A percentile compares a stretch with the other conserved stretches of the same genome.
phyloP scores from a whole-genome alignment of 2,888 invertebrate species.

The Willowsia nigromaculata region DNA sequence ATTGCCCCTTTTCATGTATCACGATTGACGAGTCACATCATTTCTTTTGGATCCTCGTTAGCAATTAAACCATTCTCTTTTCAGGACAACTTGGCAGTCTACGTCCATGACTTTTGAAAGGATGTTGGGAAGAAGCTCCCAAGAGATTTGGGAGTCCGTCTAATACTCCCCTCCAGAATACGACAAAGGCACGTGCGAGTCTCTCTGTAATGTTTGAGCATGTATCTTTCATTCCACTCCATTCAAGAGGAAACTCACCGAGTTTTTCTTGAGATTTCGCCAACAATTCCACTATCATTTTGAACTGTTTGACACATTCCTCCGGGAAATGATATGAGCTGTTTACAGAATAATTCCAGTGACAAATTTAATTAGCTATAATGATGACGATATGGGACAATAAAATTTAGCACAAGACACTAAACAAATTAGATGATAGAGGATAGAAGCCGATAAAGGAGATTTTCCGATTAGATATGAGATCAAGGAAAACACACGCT shows the following conservation, averaged over 20 bases:
- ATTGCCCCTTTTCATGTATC: neutral
- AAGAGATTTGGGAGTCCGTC: constrained; percentile 54
- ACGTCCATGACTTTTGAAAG: constrained; percentile 50
- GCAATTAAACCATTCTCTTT: constrained; percentile 74
- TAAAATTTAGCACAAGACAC: neutral
- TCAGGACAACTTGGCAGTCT: constrained; percentile 74
- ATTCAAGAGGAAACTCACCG: constrained; percentile 55
- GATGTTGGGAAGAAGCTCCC: constrained; percentile 42
- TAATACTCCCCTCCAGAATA: constrained; percentile 60
- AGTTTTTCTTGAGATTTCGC: constrained; percentile 61
- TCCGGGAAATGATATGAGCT: neutral
- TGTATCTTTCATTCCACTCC: constrained; percentile 60
- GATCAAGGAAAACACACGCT: constrained; percentile 25
- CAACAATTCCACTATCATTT: constrained; percentile 69
- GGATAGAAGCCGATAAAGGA: too few relatives aligned
- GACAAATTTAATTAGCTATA: neutral
- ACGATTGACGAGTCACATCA: constrained; percentile 33
- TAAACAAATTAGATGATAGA: neutral
- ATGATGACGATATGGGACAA: neutral
- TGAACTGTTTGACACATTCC: constrained; percentile 58
- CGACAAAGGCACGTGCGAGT: constrained; percentile 63
- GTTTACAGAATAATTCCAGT: neutral
- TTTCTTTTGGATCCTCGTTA: neutral
- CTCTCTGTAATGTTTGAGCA: constrained; percentile 62
- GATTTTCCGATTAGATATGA: constrained; percentile 1